Evolutionary conservation across 2,113 vertebrate species (phyloP), one percentile per base, ranked within the genome.

Genomic region (Corythornis cristatus): DNA sequence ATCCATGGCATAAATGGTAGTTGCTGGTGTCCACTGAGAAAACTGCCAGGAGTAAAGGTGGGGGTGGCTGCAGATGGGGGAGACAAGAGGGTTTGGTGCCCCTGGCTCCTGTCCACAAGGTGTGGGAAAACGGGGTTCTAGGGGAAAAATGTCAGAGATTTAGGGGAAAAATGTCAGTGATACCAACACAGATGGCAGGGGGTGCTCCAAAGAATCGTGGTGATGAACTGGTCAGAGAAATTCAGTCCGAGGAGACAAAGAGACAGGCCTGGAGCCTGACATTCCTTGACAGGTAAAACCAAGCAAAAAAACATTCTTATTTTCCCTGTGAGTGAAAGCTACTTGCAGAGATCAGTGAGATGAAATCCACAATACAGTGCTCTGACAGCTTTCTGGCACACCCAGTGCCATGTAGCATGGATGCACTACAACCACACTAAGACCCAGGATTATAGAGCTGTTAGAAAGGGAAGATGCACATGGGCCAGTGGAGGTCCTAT

Each of bases 241-340:
- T 37, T 37, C 37, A 37, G 37, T 37, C 37, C 35, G 8, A 37
- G 37, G 37, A 37, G 37, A 37, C 37, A 37, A 37, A 10, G 37
- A 37, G 37, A 37, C 37, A 37, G 37, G 9, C 37, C 37, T 37
- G 42, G 17, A 88, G 53, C 33, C 42, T 73, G 28, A 68, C 75
- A 20, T 56, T 79, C 28, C 50, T 93, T 70, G 46, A 65, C 71
- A 82, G 74, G 64, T 91, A 82, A 82, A 91, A 84, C 11, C 26
- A 85, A 84, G 73, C 43, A 93, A 87, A 96, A 54, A 54, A 83
- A 85, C 21, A 22, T 76, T 89, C 57, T 84, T 75, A 42, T 87
- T n/a, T 87, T 57, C 62, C 71, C 14, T 66, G 3, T 1, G 3
- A 29, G 15, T 84, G 70, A 86, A 92, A 57, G 48, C 48, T 90